A percentile compares a stretch with the other conserved stretches of the same genome.
Evolutionary conservation across 92 coral and sea anemone species (phyloP).

Genomic region (Zoanthus sociatus): DNA sequence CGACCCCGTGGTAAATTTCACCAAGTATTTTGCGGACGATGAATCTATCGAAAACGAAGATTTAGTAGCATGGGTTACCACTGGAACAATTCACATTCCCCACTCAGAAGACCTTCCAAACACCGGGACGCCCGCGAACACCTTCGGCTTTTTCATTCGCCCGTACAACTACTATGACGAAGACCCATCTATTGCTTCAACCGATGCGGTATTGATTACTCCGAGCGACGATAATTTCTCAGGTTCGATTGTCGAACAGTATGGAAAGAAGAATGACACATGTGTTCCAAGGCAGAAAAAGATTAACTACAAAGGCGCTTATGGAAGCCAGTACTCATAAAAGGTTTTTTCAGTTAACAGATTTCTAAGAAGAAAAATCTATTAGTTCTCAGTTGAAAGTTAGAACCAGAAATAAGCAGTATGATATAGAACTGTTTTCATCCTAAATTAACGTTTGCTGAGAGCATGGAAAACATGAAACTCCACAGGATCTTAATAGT

Average conservation of each 20-base stretch:
- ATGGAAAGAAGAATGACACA: conserved; percentile 33
- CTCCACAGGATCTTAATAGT: too few relatives aligned
- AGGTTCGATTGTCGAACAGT: conserved; percentile 23
- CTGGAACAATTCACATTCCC: conserved; percentile 76
- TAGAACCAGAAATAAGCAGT: too few relatives aligned
- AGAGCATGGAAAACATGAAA: too few relatives aligned
- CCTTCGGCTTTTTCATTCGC: conserved; percentile 82
- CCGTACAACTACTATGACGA: conserved; percentile 91
- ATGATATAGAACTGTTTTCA: background rate
- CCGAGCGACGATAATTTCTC: conserved; percentile 53
- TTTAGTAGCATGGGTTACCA: conserved; percentile 81
- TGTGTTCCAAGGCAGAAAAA: conserved; percentile 7
- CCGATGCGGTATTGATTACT: conserved; percentile 74
- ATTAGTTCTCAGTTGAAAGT: background rate
- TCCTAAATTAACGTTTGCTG: background rate
- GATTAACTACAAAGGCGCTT: conserved; percentile 39
- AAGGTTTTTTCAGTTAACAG: background rate
- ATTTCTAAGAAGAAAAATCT: background rate
- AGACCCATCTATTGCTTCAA: conserved; percentile 85
- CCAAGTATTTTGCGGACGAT: conserved; percentile 51
- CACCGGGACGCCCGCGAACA: conserved; percentile 69
- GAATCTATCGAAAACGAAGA: conserved; percentile 65
- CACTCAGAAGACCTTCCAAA: conserved; percentile 85
- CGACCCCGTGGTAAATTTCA: conserved; percentile 74
- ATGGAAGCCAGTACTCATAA: conserved; percentile 16